Conservation (phyloP, 2,797 vertebrate genomes). For the Odontamblyopus rebecca region DNA sequence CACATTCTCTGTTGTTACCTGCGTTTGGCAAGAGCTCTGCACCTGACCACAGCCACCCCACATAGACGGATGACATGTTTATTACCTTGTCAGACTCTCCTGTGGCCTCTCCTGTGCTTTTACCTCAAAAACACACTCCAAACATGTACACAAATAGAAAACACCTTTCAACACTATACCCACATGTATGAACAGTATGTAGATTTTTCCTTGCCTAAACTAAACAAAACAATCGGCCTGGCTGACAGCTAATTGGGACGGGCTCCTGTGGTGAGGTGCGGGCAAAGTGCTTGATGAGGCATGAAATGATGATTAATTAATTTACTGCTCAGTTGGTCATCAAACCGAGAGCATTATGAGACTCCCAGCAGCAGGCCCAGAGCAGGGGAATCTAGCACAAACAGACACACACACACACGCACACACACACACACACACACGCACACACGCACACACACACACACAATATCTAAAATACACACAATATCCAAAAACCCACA, state of each 20-base stretch:
- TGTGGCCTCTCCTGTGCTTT: slow-evolving; percentile 33
- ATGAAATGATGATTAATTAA: slow-evolving; percentile 99
- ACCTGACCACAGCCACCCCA: slow-evolving; percentile 1
- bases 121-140: slow-evolving; percentile 3
- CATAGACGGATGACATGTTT: slow-evolving; percentile 93
- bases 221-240: slow-evolving; percentile 94
- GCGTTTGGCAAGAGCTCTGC: slow-evolving; percentile 48
- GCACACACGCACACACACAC: too few relatives aligned
- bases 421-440: too few relatives aligned
- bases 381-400: slow-evolving; percentile 25
- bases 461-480: slow-evolving; percentile 7
- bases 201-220: slow-evolving; percentile 65
- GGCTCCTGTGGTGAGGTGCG: slow-evolving; percentile 85
- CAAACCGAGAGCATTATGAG: slow-evolving; percentile 96
- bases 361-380: slow-evolving; percentile 89
- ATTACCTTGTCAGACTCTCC: slow-evolving; percentile 90
- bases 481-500: slow-evolving; percentile 17
- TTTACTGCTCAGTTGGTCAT: slow-evolving; percentile 99
- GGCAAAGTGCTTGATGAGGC: slow-evolving; percentile 98
- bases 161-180: background rate
- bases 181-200: background rate
- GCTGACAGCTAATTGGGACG: slow-evolving; percentile 89
- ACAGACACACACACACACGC: background rate
- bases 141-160: slow-evolving; percentile 9
- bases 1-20: slow-evolving; percentile 53